Base-by-base conservation (phyloP, 2,888 invertebrate genomes). In the Pyrocoelia pectoralis region DNA sequence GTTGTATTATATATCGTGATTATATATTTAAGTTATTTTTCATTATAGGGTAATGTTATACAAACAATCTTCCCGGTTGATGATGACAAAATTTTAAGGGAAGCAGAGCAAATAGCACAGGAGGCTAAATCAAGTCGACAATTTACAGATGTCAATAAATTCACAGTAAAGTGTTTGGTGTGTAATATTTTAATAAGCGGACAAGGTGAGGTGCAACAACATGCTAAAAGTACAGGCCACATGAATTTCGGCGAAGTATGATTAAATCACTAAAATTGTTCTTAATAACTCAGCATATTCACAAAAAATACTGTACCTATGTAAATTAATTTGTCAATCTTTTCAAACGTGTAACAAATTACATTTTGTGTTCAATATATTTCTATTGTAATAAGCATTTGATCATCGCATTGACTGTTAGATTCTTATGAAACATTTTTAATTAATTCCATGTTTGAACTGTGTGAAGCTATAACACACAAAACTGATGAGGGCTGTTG, bases 51-150 rank as follows among this genome's bases (percentile, higher is more conserved):
- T 68, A 87, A 87, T 53, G 83, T 85, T 46, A 89, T 89, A 14
- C 87, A 91, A 80, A 95, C 95, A 2, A 88, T 94, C 65, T 97
- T 97, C 77, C 89, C 91, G 0, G 84, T 88, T 0, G 87, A 88
- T 71, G 93, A 96, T 77, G 83, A 88, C 68, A 83, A 83, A 10
- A 86, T 95, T 13, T 86, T 93, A 67, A 83, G 85, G 56, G 91
- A 94, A 81, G 97, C 97, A 0, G 88, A 92, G 71, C 92, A 93
- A 74, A 78, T 98, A 51, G 96, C 95, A 0, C 85, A 86, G 56
- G 96, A 97, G 82, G 95, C 95, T 0, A 93, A 94, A 79, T 90
- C 92, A 0, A 92, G 93, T 67, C 85, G 93, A 65, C 96, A 97
- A 81, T 97, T 89, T 79, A 97, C 97, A 0, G 95, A 97, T 82